Percentiles rank a stretch among this genome's conserved stretches.
Conservation (phyloP, 2,888 invertebrate species). For the Venustoraphidia nigricollis region DNA sequence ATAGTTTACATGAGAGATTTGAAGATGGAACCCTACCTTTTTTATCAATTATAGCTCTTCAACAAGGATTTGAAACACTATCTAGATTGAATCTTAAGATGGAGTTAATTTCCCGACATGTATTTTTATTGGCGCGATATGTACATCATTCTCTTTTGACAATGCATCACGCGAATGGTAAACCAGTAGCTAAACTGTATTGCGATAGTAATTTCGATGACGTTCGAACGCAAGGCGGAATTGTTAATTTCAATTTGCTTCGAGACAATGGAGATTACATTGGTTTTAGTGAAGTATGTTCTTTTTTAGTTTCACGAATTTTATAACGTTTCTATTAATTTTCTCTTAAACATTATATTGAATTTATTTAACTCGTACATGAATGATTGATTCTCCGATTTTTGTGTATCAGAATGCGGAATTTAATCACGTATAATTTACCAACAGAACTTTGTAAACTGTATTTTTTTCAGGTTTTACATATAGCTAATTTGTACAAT, state of each 20-base stretch:
- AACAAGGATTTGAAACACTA: slow-evolving; percentile 68
- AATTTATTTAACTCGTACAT: no score
- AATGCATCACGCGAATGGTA: slow-evolving; percentile 57
- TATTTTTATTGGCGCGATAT: slow-evolving; percentile 60
- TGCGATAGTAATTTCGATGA: slow-evolving; percentile 52
- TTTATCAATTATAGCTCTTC: slow-evolving; percentile 64
- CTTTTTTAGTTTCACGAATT: background rate
- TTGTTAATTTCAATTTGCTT: slow-evolving; percentile 77
- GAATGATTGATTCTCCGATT: no score
- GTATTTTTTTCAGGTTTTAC: slow-evolving; percentile 49
- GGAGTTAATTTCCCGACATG: slow-evolving; percentile 52
- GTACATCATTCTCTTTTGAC: slow-evolving; percentile 44
- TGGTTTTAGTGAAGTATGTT: slow-evolving; percentile 71
- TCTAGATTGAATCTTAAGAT: slow-evolving; percentile 47
- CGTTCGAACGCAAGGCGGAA: slow-evolving; percentile 56
- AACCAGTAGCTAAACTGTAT: slow-evolving; percentile 54
- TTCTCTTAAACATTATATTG: no score
- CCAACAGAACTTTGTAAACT: no score
- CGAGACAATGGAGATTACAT: slow-evolving; percentile 62
- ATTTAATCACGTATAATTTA: no score
- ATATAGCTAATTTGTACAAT: slow-evolving; percentile 74
- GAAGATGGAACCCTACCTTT: slow-evolving; percentile 91
- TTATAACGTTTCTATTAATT: no score
- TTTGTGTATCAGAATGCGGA: no score
- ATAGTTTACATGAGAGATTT: slow-evolving; percentile 62